Base-by-base conservation (phyloP, 2,888 invertebrate species). In the Charanyca ferruginea region DNA sequence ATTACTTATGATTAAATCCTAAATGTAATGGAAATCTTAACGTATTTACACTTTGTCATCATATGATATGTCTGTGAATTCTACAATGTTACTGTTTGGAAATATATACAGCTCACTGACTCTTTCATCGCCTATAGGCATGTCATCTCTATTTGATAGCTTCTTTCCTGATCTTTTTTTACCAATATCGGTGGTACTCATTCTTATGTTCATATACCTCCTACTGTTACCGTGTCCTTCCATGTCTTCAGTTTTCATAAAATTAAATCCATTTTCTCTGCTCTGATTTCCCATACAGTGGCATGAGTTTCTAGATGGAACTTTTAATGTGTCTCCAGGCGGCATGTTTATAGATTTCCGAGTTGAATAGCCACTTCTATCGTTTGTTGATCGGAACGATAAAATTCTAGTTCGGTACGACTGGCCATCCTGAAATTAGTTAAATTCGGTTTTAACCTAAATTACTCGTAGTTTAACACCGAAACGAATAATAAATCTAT, bases 31-130 rank as follows among this genome's bases (percentile, higher is more conserved):
- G 62, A 73, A 72, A 76, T 66, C 61, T 65, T 41, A 76, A 70
- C 66, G 42, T 83, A 86, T 89, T 90, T 89, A 95, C 83, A 95
- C 93, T 89, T 92, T 94, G 81, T 95, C 93, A 78, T 95, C 94
- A 77, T 91, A 91, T 58, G 91, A 83, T 81, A 92, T 87, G 87
- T 95, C 94, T 76, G 93, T 94, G 70, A 95, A 95, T 81, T 95
- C 95, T 42, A 95, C 94, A 48, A 94, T 91, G 70, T 91, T 92
- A 78, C 95, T 94, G 68, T 94, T 94, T 41, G 95, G 95, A 77
- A 95, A 95, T 74, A 95, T 94, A 64, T 95, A 95, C 66, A 95
- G 75, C 73, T 95, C 95, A 68, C 93, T 91, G 57, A 95, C 92
- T 82, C 93, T 87, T 72, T 94, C 95, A 55, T 95, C 94, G 0